Conservation (phyloP, 2,113 vertebrate genomes). For the Saiga tatarica region DNA sequence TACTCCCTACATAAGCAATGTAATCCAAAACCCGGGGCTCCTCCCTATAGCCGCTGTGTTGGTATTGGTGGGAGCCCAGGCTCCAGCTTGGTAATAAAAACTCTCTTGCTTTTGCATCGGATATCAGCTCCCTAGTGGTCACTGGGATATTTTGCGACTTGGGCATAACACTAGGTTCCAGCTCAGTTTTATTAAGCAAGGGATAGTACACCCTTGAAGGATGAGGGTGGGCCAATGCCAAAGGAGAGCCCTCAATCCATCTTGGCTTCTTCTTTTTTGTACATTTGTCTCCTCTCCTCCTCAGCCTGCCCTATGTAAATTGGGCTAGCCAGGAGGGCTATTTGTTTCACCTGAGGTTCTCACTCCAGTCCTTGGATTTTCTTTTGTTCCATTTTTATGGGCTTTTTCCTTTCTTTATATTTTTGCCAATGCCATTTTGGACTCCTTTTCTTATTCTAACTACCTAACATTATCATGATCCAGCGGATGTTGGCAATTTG, state of each 20-base stretch:
- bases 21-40: no score
- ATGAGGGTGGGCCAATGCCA: accelerated
- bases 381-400: not conserved
- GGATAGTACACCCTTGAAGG: not conserved
- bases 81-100: no score
- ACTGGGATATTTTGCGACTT: no score
- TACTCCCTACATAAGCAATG: no score
- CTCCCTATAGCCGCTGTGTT: no score
- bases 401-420: not conserved
- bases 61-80: no score
- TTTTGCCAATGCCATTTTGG: not conserved
- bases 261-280: not conserved
- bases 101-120: no score
- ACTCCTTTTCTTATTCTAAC: not conserved
- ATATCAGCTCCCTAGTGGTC: no score
- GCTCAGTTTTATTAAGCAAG: not conserved
- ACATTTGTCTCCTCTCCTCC: not conserved
- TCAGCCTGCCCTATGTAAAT: not conserved
- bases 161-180: not conserved
- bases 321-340: not conserved
- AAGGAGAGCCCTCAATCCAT: not conserved
- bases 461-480: not conserved
- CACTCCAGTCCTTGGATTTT: not conserved
- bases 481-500: no score
- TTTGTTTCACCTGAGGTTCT: not conserved